Base-by-base conservation (phyloP, 2,888 invertebrate genomes). In the Liposcelis brunnea region DNA sequence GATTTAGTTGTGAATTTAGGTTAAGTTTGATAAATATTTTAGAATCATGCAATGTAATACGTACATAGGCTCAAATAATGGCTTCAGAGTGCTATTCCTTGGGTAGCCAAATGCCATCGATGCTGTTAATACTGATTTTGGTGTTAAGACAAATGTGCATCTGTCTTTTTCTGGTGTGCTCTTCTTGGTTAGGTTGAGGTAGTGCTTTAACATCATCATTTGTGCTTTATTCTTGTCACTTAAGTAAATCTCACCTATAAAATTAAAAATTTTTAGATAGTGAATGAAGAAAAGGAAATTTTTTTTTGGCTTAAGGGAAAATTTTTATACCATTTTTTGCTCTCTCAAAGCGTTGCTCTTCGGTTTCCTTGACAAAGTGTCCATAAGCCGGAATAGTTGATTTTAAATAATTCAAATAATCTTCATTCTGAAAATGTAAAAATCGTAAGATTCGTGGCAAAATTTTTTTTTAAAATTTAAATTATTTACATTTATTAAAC, bases 61-160 rank as follows among this genome's bases (percentile, higher is more conserved):
- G 74, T 66, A 86, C 85, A 77, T 69, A 11, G 70, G 68, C 62
- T 85, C 76, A 54, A 86, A 80, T 1, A 77, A 58, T 1, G 56
- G 55, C 46, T 67, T 68, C 51, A 79, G 65, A 18, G 67, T 68
- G 44, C 80, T 80, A 12, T 71, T 66, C 2, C 62, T 64, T 0
- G 75, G 75, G 59, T 77, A 87, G 0, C 75, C 82, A 54, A 87
- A 86, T 0, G 78, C 79, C 48, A 83, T 71, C 16, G 72, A 69
- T 51, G 72, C 71, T 33, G 67, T 70, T 55, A 80, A 69, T 51
- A 84, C 77, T 1, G 74, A 63, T 38, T 74, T 70, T 14, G 76
- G 76, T 6, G 82, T 80, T 44, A 81, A 71, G 1, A 86, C 86
- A 56, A 76, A 85, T 0, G 79, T 77, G 56, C 87, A 87, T 44